Percentiles rank a stretch among this genome's conserved stretches.
phyloP scores from a whole-genome alignment of 2,888 invertebrate genomes.

The Stegana nigrithorax region DNA sequence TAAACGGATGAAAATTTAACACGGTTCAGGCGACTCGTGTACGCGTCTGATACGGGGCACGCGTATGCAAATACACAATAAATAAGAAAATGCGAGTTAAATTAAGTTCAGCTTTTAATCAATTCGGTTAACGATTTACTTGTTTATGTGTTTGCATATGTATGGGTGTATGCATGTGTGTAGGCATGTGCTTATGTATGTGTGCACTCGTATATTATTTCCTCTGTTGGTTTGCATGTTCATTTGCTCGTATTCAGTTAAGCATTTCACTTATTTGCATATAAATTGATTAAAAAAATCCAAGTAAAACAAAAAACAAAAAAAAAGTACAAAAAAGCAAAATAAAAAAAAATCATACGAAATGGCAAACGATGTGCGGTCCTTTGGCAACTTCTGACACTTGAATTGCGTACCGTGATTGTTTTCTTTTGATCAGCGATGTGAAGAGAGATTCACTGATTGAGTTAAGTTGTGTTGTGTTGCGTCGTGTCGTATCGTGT shows the following conservation, averaged over 20 bases:
- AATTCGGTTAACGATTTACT: slow-evolving; percentile 19
- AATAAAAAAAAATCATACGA: neutral
- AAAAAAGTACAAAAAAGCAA: neutral
- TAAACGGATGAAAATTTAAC: too few relatives aligned
- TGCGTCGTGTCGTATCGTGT: neutral
- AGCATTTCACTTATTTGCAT: slow-evolving; percentile 63
- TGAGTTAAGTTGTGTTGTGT: slow-evolving; percentile 56
- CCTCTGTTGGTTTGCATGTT: neutral
- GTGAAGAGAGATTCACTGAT: slow-evolving; percentile 63
- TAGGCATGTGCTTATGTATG: neutral
- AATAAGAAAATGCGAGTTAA: slow-evolving; percentile 50
- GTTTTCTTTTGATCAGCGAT: slow-evolving; percentile 64
- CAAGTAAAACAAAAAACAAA: slow-evolving; percentile 35
- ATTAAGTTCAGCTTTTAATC: slow-evolving; percentile 40
- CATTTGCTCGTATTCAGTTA: slow-evolving; percentile 46
- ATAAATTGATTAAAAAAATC: slow-evolving; percentile 63
- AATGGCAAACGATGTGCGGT: slow-evolving; percentile 15
- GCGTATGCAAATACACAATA: neutral
- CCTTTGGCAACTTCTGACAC: slow-evolving; percentile 58
- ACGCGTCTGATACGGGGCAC: too few relatives aligned
- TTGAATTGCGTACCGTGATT: slow-evolving; percentile 60
- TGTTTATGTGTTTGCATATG: slow-evolving; percentile 24
- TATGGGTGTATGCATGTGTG: neutral
- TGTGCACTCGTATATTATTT: neutral
- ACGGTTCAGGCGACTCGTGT: too few relatives aligned